phyloP scores from a whole-genome alignment of 2,797 vertebrate species.

The Cyclura pinguis region DNA sequence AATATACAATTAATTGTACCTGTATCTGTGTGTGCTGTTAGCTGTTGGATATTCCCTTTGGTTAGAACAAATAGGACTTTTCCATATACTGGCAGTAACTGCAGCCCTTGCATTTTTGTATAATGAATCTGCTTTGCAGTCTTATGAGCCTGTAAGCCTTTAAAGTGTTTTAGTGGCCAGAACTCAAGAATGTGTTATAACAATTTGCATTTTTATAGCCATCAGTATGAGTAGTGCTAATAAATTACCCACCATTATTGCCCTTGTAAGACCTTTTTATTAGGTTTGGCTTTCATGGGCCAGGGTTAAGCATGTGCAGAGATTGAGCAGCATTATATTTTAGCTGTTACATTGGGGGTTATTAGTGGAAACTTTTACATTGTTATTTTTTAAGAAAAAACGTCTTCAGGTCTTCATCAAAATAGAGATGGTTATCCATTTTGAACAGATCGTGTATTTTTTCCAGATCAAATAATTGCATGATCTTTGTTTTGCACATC shows the following conservation, averaged over 20 bases:
- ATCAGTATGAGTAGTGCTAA: not conserved
- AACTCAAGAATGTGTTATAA: constrained; percentile 14
- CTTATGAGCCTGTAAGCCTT: not conserved
- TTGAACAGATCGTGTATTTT: not conserved
- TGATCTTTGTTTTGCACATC: not conserved
- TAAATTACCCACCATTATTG: not conserved
- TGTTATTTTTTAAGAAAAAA: not conserved
- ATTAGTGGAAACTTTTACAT: not conserved
- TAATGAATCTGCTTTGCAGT: not conserved
- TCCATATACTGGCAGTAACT: not conserved
- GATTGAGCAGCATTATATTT: not conserved
- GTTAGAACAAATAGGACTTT: not conserved
- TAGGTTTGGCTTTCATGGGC: not conserved
- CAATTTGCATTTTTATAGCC: constrained; percentile 4
- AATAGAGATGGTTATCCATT: not conserved
- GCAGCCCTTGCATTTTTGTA: not conserved
- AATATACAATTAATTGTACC: not conserved
- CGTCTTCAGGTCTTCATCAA: too few relatives aligned
- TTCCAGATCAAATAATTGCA: not conserved
- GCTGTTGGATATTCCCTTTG: accelerated
- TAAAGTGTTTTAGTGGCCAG: not conserved
- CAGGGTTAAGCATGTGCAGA: not conserved
- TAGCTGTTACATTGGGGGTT: not conserved
- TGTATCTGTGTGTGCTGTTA: accelerated
- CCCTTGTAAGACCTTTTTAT: constrained; percentile 6